Evolutionary conservation across 2,888 invertebrate genomes (phyloP).

Genomic region (Polydrusus cervinus): DNA sequence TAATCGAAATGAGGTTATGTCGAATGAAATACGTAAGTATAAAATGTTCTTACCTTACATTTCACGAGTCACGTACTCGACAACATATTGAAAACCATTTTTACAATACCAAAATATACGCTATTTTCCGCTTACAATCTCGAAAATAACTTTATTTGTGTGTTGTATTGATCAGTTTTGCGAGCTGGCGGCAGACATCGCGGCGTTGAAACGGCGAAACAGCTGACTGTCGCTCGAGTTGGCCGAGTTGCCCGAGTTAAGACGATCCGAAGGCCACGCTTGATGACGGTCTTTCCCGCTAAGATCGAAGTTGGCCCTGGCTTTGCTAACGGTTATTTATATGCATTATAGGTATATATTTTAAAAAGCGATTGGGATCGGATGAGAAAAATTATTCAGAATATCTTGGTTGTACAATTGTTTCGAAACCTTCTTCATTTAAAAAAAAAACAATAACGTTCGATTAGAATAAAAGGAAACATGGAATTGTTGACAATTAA

Average conservation of each 20-base stretch:
- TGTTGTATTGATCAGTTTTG: conserved; percentile 40
- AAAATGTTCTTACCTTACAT: conserved; percentile 17
- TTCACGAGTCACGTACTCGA: conserved; percentile 21
- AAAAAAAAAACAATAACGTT: no score
- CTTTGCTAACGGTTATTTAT: not conserved
- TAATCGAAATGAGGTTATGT: conserved; percentile 13
- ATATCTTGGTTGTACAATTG: no score
- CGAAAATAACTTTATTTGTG: conserved; percentile 30
- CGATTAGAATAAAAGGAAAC: no score
- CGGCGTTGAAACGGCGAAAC: conserved; percentile 32
- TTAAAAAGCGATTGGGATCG: no score
- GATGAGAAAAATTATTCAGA: no score
- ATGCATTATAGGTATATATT: no score
- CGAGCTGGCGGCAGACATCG: conserved; percentile 34
- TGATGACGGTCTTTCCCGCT: conserved; percentile 16
- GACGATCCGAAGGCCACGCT: conserved; percentile 29
- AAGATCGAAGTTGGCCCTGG: conserved; percentile 5
- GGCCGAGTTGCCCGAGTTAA: not conserved
- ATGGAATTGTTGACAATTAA: no score
- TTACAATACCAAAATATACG: conserved; percentile 13
- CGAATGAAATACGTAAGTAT: not conserved
- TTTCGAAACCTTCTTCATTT: no score
- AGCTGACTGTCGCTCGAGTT: conserved; percentile 35
- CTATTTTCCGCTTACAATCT: conserved; percentile 26
- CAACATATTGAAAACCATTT: conserved; percentile 9